Percentiles rank a stretch among this genome's conserved stretches.
phyloP scores from a whole-genome alignment of 2,113 vertebrate species.

The Corythoichthys intestinalis region DNA sequence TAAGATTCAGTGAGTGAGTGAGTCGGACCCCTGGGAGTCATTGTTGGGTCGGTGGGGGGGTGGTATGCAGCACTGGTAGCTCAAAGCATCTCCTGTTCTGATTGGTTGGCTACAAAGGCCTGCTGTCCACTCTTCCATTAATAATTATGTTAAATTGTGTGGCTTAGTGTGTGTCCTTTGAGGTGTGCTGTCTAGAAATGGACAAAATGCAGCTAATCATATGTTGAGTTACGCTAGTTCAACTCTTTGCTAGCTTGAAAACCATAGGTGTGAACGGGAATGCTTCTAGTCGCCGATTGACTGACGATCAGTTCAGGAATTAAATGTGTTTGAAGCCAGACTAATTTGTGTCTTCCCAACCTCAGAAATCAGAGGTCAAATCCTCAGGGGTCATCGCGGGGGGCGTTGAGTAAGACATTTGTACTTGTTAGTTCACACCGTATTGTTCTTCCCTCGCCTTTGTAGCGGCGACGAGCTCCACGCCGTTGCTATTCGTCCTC shows the following conservation, averaged over 20 bases:
- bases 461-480: too few species aligned
- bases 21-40: constrained; percentile 50
- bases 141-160: neutral
- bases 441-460: neutral
- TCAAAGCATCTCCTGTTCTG: constrained; percentile 29
- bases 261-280: too few species aligned
- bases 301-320: too few species aligned
- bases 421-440: constrained; percentile 66
- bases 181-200: neutral
- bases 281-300: too few species aligned
- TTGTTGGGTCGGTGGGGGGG: constrained; percentile 34
- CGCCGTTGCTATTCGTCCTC: too few species aligned
- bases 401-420: constrained; percentile 61
- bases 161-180: neutral
- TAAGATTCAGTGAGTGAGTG: constrained; percentile 27
- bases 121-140: neutral
- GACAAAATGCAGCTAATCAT: neutral
- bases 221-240: neutral
- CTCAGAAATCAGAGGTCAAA: constrained; percentile 64
- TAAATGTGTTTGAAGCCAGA: too few species aligned
- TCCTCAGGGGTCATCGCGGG: constrained; percentile 43
- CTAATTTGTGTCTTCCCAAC: constrained; percentile 20
- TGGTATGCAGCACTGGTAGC: neutral
- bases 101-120: constrained; percentile 23
- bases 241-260: neutral